Evolutionary conservation across 2,888 invertebrate genomes (phyloP).

Genomic region (Nomada fucata): DNA sequence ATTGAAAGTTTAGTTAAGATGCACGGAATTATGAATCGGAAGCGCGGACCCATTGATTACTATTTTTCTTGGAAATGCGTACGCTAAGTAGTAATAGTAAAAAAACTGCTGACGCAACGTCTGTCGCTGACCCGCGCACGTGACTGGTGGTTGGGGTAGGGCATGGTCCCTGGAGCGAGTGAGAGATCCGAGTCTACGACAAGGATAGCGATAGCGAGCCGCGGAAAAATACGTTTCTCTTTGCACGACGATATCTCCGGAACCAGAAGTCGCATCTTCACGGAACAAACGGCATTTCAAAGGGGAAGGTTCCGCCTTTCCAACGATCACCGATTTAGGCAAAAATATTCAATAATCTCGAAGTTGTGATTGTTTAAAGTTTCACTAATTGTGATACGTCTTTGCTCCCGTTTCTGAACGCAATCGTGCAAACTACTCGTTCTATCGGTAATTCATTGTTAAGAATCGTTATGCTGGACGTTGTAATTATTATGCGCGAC

Average conservation of each 20-base stretch:
- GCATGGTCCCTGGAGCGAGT: background rate
- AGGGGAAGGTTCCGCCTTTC: background rate
- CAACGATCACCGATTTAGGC: background rate
- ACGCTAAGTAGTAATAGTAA: background rate
- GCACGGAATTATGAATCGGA: background rate
- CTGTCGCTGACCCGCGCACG: background rate
- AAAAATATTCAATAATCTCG: background rate
- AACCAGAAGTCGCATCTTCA: background rate
- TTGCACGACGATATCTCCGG: conserved; percentile 1
- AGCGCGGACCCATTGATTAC: background rate
- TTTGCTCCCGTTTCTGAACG: background rate
- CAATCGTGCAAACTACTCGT: background rate
- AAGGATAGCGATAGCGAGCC: background rate
- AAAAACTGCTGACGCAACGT: background rate
- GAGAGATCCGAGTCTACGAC: background rate
- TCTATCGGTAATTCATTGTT: background rate
- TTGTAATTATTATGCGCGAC: background rate
- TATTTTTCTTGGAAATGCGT: conserved; percentile 2
- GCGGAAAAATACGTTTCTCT: background rate
- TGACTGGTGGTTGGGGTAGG: background rate
- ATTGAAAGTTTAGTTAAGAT: background rate
- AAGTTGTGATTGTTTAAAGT: background rate
- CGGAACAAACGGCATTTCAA: background rate
- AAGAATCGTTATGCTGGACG: too few relatives aligned
- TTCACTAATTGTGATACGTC: background rate